Base-by-base conservation (phyloP, 2,113 vertebrate species). In the Furnarius figulus region DNA sequence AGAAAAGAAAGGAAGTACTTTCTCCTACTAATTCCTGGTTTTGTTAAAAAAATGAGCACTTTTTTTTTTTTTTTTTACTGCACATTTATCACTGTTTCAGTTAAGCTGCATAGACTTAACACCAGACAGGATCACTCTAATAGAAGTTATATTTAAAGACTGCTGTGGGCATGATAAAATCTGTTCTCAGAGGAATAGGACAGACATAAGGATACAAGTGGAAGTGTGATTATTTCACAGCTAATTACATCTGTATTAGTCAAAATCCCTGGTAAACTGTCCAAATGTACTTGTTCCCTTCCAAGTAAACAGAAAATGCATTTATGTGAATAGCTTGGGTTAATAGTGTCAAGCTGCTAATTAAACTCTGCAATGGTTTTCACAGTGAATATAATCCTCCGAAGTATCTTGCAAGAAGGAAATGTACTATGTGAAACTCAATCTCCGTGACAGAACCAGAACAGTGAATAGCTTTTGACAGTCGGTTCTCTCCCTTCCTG, bases 171-270 rank as follows among this genome's bases (percentile, higher is more conserved):
- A 47, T 85, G 49, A 79, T 73, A 52, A 87, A 90, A 55, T 74
- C 84, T 91, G 2, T 89, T 88, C 81, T 33, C 12, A 15, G 67
- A 79, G 20, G 37, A 85, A 37, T 28, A 42, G 40, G 49, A 25
- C n/a, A 59, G 42, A 82, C 33, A 44, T 65, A 79, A 79, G 24
- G 39, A 49, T 82, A 52, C 56, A 80, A 79, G 40, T 0, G 2
- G 71, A 83, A 40, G 42, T 87, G 59, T 88, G 59, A 71, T 83
- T 59, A 78, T 87, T 35, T 88, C 56, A 16, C 30, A 80, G 27
- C 39, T 95, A 28, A 61, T 95, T 74, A 75, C 39, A 84, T 77
- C 85, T 92, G 79, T 81, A 73, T 85, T 94, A 88, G 50, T 81
- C 42, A 93, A 78, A 89, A 93, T 84, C 68, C 33, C 21, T n/a